A percentile compares a stretch with the other conserved stretches of the same genome.
phyloP scores from a whole-genome alignment of 2,797 vertebrate genomes.

The Lates japonicus region DNA sequence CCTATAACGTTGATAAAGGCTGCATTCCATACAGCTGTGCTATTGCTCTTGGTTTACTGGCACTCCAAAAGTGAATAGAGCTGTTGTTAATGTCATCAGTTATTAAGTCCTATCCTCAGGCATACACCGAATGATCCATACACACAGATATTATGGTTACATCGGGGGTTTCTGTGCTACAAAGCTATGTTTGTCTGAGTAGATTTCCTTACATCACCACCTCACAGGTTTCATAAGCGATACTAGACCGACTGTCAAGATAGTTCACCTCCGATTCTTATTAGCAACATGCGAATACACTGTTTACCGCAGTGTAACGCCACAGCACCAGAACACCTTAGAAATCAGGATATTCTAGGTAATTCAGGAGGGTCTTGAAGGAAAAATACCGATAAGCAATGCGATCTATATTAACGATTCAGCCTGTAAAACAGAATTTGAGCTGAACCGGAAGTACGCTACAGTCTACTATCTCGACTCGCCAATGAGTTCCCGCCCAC shows the following conservation, averaged over 20 bases:
- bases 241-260: constrained; percentile 30
- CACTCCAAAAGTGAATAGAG: not conserved
- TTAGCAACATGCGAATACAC: not conserved
- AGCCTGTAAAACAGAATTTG: not conserved
- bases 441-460: constrained; percentile 49
- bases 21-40: not conserved
- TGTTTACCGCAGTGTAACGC: not conserved
- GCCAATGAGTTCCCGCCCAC: not conserved
- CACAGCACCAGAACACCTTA: rapidly evolving
- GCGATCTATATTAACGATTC: too few relatives aligned
- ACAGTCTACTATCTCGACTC: constrained; percentile 13
- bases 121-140: not conserved
- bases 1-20: too few relatives aligned
- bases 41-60: not conserved
- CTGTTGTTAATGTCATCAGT: too few relatives aligned
- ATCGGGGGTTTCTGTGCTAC: not conserved
- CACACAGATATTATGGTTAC: not conserved
- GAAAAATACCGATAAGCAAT: rapidly evolving
- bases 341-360: rapidly evolving
- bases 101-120: not conserved
- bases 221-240: constrained; percentile 11
- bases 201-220: constrained; percentile 12
- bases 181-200: not conserved
- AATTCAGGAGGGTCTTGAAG: rapidly evolving
- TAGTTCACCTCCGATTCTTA: not conserved